phyloP scores from a whole-genome alignment of 2,113 vertebrate species.

The Orientallactaga bullata region DNA sequence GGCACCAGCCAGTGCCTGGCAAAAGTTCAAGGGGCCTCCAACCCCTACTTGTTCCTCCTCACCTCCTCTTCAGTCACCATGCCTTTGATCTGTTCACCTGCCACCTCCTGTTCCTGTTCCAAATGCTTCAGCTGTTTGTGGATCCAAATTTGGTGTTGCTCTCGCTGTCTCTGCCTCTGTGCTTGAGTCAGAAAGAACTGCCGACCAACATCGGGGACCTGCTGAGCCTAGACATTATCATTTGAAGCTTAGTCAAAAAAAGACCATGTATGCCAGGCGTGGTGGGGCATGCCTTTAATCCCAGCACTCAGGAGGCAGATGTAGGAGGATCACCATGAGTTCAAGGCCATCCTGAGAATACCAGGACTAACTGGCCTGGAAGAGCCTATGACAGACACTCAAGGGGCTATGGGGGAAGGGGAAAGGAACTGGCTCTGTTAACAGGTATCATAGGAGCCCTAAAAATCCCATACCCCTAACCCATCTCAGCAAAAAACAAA shows the following conservation, averaged over 20 bases:
- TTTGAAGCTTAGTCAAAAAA: not conserved
- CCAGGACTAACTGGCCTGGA: not conserved
- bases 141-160: conserved; percentile 88
- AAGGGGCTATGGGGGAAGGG: not conserved
- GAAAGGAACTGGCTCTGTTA: not conserved
- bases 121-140: conserved; percentile 84
- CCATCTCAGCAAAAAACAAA: not conserved
- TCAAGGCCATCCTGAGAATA: too few relatives aligned
- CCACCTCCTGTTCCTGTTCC: conserved; percentile 83
- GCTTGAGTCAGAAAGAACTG: conserved; percentile 85
- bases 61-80: conserved; percentile 48
- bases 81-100: conserved; percentile 69
- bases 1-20: not conserved
- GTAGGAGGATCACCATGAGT: too few relatives aligned
- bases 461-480: not conserved
- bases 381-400: conserved; percentile 32
- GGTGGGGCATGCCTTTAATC: too few relatives aligned
- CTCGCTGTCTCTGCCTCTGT: conserved; percentile 86
- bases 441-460: not conserved
- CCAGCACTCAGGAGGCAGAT: too few relatives aligned
- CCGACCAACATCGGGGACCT: conserved; percentile 82
- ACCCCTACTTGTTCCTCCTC: not conserved
- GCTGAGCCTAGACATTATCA: not conserved
- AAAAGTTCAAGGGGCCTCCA: not conserved
- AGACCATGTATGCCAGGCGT: too few relatives aligned